Evolutionary conservation across 2,888 invertebrate genomes (phyloP).

Genomic region (Ochlodes sylvanus): DNA sequence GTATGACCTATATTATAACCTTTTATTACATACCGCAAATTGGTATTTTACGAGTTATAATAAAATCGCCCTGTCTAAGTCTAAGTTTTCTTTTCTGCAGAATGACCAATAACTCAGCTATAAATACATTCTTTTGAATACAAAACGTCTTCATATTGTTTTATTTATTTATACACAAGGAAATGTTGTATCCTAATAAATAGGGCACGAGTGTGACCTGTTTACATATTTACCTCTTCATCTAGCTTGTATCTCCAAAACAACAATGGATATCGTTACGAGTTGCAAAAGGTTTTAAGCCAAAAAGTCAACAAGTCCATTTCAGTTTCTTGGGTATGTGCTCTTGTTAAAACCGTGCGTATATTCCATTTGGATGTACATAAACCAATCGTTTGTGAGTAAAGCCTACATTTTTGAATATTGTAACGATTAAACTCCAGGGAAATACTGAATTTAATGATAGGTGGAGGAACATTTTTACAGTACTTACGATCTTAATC

Average conservation of each 20-base stretch:
- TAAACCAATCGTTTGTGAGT: conserved; percentile 7
- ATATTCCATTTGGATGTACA: conserved; percentile 4
- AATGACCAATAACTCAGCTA: too few species aligned
- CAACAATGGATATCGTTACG: conserved; percentile 5
- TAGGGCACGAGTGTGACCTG: neutral
- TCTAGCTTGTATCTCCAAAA: conserved; percentile 5
- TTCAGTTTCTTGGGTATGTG: neutral
- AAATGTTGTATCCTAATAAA: neutral
- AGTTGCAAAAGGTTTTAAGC: conserved; percentile 8
- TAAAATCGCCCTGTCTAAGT: too few species aligned
- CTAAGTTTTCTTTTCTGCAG: too few species aligned
- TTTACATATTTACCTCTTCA: neutral
- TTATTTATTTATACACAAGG: conserved; percentile 1
- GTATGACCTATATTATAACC: too few species aligned
- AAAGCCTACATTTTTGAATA: conserved; percentile 8
- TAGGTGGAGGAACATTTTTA: too few species aligned
- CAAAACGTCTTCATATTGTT: neutral
- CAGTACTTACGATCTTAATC: too few species aligned
- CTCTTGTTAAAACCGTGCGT: conserved; percentile 4
- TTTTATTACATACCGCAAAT: too few species aligned
- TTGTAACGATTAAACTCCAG: neutral
- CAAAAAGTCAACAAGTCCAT: conserved; percentile 13
- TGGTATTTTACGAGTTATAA: too few species aligned
- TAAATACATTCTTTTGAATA: too few species aligned
- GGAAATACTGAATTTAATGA: neutral